phyloP scores from a whole-genome alignment of 92 coral and sea anemone genomes.

The Siderastrea siderea region DNA sequence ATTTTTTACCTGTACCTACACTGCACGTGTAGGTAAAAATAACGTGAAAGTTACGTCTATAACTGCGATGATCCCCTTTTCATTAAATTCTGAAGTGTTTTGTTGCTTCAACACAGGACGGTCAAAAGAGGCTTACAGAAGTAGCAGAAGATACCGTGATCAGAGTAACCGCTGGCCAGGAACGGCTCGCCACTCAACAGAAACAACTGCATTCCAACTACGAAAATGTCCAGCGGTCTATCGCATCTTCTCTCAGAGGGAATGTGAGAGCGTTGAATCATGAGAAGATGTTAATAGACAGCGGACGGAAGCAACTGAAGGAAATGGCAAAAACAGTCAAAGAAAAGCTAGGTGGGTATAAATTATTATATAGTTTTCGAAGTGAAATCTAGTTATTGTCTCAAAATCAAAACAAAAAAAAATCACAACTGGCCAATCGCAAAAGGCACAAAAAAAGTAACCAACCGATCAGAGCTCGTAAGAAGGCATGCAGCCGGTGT shows the following conservation, averaged over 20 bases:
- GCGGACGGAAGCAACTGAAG: slow-evolving; percentile 80
- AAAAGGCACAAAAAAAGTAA: no score
- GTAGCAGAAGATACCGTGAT: slow-evolving; percentile 83
- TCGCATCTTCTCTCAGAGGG: slow-evolving; percentile 70
- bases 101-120: slow-evolving; percentile 50
- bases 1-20: no score
- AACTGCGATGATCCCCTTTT: neutral
- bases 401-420: neutral
- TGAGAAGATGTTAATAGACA: slow-evolving; percentile 82
- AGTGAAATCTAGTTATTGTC: neutral
- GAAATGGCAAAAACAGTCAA: slow-evolving; percentile 84
- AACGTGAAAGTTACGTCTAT: no score
- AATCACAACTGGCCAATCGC: neutral
- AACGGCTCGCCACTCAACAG: slow-evolving; percentile 80
- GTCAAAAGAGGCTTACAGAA: slow-evolving; percentile 76
- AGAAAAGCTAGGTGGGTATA: slow-evolving; percentile 79
- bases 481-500: no score
- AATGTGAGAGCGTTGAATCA: slow-evolving; percentile 81
- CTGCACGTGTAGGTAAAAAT: no score
- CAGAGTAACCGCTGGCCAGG: slow-evolving; percentile 93
- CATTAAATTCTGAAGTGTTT: neutral
- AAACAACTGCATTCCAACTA: slow-evolving; percentile 75
- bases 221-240: slow-evolving; percentile 78
- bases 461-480: no score
- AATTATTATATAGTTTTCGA: neutral